Conservation (phyloP, 2,888 invertebrate species). For the Venusia cambrica region DNA sequence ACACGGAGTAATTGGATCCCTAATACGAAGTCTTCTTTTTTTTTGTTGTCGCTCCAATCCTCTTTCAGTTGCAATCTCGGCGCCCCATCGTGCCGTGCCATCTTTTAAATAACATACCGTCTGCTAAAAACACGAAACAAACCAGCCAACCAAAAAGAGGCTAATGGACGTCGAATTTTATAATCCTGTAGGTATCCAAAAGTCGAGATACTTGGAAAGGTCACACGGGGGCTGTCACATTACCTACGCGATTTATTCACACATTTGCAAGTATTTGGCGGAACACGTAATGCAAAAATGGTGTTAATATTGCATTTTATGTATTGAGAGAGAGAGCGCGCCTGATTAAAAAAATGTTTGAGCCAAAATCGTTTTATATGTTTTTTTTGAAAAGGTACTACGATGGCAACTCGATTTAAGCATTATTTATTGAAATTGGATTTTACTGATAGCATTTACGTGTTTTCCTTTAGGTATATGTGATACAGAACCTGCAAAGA, state of each 20-base stretch:
- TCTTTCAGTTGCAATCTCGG: slow-evolving; percentile 63
- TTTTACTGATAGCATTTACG: too few species aligned
- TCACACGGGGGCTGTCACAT: slow-evolving; percentile 59
- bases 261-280: slow-evolving; percentile 56
- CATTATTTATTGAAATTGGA: too few species aligned
- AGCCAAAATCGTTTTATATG: slow-evolving; percentile 44
- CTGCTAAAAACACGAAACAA: slow-evolving; percentile 59
- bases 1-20: too few species aligned
- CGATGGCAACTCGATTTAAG: slow-evolving; percentile 30
- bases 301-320: slow-evolving; percentile 72
- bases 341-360: slow-evolving; percentile 63
- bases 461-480: too few species aligned
- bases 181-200: slow-evolving; percentile 51
- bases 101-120: slow-evolving; percentile 59
- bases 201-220: slow-evolving; percentile 49
- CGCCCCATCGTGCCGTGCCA: slow-evolving; percentile 67
- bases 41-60: slow-evolving; percentile 54
- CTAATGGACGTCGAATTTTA: slow-evolving; percentile 65
- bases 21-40: too few species aligned
- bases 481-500: too few species aligned
- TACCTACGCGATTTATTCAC: slow-evolving; percentile 62
- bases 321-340: slow-evolving; percentile 49
- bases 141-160: slow-evolving; percentile 49
- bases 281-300: slow-evolving; percentile 64
- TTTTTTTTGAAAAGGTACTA: slow-evolving; percentile 34